phyloP scores from a whole-genome alignment of 2,888 invertebrate species.

The Molanna angustata region DNA sequence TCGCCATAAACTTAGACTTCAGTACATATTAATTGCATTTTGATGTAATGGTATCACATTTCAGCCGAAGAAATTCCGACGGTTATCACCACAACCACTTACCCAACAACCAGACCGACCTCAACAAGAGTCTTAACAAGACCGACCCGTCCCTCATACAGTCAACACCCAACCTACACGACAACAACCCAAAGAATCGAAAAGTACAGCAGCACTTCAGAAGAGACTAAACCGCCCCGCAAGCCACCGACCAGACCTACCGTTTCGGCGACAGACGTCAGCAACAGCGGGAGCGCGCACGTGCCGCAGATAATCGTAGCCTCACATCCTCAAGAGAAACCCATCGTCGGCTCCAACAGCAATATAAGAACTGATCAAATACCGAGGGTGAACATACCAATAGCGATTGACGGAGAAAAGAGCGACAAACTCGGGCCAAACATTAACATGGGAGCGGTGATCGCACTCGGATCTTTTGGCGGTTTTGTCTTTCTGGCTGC shows the following conservation, averaged over 20 bases:
- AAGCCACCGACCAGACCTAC: constrained; percentile 42
- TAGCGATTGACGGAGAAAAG: constrained; percentile 61
- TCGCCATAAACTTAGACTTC: too few species aligned
- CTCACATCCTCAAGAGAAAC: constrained; percentile 79
- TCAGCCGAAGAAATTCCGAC: constrained; percentile 53
- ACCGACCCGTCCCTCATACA: constrained; percentile 39
- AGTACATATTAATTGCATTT: not conserved
- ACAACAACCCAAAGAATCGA: constrained; percentile 38
- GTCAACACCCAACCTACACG: constrained; percentile 39
- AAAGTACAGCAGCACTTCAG: constrained; percentile 38
- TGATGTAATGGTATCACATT: too few species aligned
- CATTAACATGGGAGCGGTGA: constrained; percentile 81
- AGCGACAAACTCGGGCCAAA: constrained; percentile 62
- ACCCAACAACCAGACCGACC: constrained; percentile 35
- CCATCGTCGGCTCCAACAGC: constrained; percentile 56
- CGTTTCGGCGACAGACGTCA: constrained; percentile 40
- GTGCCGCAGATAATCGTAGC: constrained; percentile 59
- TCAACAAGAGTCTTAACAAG: constrained; percentile 40
- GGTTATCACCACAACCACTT: constrained; percentile 38
- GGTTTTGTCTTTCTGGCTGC: constrained; percentile 87
- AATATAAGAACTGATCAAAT: constrained; percentile 63
- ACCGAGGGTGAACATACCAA: constrained; percentile 65
- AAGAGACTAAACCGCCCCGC: constrained; percentile 39
- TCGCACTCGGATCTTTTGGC: constrained; percentile 87
- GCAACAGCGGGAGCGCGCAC: constrained; percentile 48